Conservation (phyloP, 2,797 vertebrate genomes). For the Alfaro cultratus region DNA sequence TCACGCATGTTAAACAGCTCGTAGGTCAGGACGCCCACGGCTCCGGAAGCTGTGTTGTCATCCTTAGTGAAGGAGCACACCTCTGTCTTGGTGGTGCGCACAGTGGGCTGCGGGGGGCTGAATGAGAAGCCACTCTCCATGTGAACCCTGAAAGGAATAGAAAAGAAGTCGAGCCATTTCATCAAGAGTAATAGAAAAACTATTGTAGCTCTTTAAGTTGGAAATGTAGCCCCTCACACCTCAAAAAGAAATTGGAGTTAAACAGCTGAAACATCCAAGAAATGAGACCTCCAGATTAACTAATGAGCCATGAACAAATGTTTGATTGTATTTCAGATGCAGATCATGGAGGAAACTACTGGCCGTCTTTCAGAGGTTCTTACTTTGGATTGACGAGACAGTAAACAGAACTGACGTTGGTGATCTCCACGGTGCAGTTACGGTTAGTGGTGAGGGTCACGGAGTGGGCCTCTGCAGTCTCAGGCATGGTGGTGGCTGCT, state of each 20-base stretch:
- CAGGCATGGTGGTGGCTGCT: slow-evolving; percentile 51
- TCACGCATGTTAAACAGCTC: slow-evolving; percentile 57
- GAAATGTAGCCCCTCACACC: not conserved
- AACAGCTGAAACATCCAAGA: not conserved
- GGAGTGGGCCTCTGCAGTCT: slow-evolving; percentile 66
- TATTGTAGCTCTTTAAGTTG: not conserved
- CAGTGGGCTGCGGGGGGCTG: slow-evolving; percentile 71
- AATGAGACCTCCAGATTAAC: not conserved
- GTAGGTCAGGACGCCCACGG: slow-evolving; percentile 73
- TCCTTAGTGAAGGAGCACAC: slow-evolving; percentile 78
- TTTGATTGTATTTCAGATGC: not conserved
- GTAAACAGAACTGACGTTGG: slow-evolving; percentile 43
- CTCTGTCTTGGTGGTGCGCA: slow-evolving; percentile 50
- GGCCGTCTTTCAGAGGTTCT: not conserved
- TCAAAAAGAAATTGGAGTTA: not conserved
- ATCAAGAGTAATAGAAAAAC: not conserved
- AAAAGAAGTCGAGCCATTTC: not conserved
- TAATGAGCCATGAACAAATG: not conserved
- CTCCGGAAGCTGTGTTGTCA: slow-evolving; percentile 66
- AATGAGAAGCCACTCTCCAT: slow-evolving; percentile 64
- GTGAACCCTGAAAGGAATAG: slow-evolving; percentile 49
- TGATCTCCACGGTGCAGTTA: slow-evolving; percentile 71
- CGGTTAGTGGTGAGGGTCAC: slow-evolving; percentile 68
- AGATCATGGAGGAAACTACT: not conserved
- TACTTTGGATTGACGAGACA: slow-evolving; percentile 73